A percentile compares a stretch with the other conserved stretches of the same genome.
phyloP scores from a whole-genome alignment of 2,113 vertebrate species.

The Hippocampus comes region DNA sequence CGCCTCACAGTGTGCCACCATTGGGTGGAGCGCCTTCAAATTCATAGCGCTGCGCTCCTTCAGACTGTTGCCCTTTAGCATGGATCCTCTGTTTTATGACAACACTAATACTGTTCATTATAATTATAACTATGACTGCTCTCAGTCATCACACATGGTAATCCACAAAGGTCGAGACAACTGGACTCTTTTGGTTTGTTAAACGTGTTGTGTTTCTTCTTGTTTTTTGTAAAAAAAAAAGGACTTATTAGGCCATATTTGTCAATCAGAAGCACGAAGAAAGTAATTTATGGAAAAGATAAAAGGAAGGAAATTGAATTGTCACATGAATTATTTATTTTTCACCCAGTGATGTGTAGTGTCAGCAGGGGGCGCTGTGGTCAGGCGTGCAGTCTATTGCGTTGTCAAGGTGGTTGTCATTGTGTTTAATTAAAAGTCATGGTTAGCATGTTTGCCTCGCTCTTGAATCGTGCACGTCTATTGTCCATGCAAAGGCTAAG shows the following conservation, averaged over 20 bases:
- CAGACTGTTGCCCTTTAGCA: background rate
- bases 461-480: background rate
- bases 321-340: too few relatives aligned
- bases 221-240: too few relatives aligned
- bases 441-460: background rate
- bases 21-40: background rate
- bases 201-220: too few relatives aligned
- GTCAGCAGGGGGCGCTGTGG: background rate
- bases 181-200: too few relatives aligned
- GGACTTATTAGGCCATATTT: too few relatives aligned
- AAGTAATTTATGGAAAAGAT: background rate
- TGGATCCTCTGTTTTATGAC: background rate
- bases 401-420: background rate
- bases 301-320: background rate
- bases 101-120: too few relatives aligned
- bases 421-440: background rate
- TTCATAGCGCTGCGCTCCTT: too few relatives aligned
- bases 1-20: slow-evolving; percentile 48
- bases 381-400: background rate
- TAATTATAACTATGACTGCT: too few relatives aligned
- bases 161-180: too few relatives aligned
- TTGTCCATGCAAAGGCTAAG: background rate
- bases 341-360: too few relatives aligned
- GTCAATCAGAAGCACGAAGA: background rate
- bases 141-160: too few relatives aligned